phyloP scores from a whole-genome alignment of 2,888 invertebrate genomes.

The Coelogynopora nodosa region DNA sequence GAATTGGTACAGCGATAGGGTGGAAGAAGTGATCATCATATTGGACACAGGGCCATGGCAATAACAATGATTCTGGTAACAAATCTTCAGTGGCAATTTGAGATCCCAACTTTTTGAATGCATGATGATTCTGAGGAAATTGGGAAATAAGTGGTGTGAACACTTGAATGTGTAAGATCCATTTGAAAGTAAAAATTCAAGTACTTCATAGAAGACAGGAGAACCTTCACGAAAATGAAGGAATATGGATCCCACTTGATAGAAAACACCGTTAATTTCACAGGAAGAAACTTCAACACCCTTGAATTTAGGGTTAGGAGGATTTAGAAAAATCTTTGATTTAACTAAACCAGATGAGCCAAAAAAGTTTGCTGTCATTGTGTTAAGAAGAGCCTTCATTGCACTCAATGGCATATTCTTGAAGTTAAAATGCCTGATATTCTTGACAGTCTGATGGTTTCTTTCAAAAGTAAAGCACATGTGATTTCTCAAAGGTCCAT shows the following conservation, averaged over 20 bases:
- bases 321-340: neutral
- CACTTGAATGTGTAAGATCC: neutral
- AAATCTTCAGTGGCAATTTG: neutral
- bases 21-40: neutral
- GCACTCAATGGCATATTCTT: neutral
- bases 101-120: neutral
- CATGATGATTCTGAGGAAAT: neutral
- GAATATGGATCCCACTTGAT: neutral
- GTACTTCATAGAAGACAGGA: neutral
- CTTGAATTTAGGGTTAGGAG: neutral
- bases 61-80: neutral
- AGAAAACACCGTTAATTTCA: neutral
- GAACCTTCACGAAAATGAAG: neutral
- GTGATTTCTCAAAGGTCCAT: neutral
- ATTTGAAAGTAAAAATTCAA: neutral
- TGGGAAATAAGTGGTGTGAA: neutral
- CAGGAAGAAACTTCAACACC: neutral
- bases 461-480: neutral
- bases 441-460: neutral
- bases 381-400: neutral
- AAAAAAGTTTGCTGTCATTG: neutral
- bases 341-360: neutral
- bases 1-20: neutral
- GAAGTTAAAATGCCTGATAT: neutral
- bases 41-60: neutral